Evolutionary conservation across 2,113 vertebrate genomes (phyloP).

Genomic region (Copsychus sechellarum): DNA sequence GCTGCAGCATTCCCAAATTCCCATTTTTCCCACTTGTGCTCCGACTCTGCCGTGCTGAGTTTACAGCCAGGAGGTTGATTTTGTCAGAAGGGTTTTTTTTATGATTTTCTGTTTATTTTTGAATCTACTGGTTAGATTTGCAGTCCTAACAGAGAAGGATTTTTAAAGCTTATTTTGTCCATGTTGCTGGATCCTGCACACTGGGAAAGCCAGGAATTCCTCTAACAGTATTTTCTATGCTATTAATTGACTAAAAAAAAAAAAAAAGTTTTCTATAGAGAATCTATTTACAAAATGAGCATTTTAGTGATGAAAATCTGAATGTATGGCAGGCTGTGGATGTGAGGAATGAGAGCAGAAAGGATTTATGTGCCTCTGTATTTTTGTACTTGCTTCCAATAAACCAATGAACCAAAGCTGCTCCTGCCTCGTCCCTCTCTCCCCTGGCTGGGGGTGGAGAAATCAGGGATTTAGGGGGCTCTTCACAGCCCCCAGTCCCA

Average conservation of each 20-base stretch:
- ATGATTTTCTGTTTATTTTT: background rate
- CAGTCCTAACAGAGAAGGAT: background rate
- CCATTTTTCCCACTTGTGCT: background rate
- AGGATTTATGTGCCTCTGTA: conserved; percentile 69
- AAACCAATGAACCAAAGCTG: conserved; percentile 48
- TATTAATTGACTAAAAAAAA: conserved; percentile 34
- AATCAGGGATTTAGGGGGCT: background rate
- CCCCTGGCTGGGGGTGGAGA: background rate
- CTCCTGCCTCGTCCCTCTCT: background rate
- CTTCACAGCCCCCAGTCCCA: background rate
- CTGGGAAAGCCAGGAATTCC: background rate
- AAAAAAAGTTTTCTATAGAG: conserved; percentile 61
- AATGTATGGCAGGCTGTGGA: conserved; percentile 43
- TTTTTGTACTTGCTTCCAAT: conserved; percentile 79
- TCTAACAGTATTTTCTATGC: conserved; percentile 48
- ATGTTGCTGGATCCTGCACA: background rate
- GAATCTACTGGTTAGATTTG: conserved; percentile 75
- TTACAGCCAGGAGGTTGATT: background rate
- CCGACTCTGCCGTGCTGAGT: background rate
- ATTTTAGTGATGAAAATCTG: conserved; percentile 36
- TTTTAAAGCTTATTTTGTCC: conserved; percentile 61
- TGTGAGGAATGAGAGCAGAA: conserved; percentile 23
- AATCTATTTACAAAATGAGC: conserved; percentile 63
- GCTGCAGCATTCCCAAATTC: background rate
- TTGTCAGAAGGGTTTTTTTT: background rate